Evolutionary conservation across 2,797 vertebrate genomes (phyloP), one percentile per base, ranked within the genome.

Genomic region (Pseudotriccus pelzelni): DNA sequence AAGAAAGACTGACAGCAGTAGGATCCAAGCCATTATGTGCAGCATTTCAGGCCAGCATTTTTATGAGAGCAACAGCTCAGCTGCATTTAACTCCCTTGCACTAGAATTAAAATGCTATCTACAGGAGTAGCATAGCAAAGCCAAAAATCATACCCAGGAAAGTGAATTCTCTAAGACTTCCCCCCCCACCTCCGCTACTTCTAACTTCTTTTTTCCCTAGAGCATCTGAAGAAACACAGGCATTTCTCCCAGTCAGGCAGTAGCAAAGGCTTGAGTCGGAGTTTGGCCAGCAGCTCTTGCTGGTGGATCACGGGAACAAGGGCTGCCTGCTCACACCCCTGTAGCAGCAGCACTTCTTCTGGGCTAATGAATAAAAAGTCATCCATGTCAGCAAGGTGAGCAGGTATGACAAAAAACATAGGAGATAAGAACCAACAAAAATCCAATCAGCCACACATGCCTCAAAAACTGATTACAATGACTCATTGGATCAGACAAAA

Each of bases 21-120:
- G 32, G 67, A 95, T 92, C 32, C 59, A 87, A 92, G 62, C 28
- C 66, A 78, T 78, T 87, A 90, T 2, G 6, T 59, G 49, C 69
- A 93, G 58, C 37, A 66, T 94, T 86, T 96, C 59, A 81, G 77
- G 87, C 87, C 87, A 89, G 55, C 39, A 58, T 85, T 94, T 93
- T 80, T 46, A 95, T 9, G 11, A 87, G 58, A 92, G 34, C 21
- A 92, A 43, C 81, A 56, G 64, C 72, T 91, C 79, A 77, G 30
- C 24, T 80, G 76, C 60, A 84, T 92, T 95, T 74, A 87, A 87
- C 18, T 87, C n/a, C 23, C 53, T 63, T 58, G 72, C 44, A 46
- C 87, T 83, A 87, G 39, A 92, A 92, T 77, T 53, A 87, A 93
- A 93, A 93, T 41, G 34, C 52, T 73, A 74, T 47, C 78, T 74